Evolutionary conservation across 2,797 vertebrate species (phyloP), one percentile per base, ranked within the genome.

Genomic region (Galaxias olidus): DNA sequence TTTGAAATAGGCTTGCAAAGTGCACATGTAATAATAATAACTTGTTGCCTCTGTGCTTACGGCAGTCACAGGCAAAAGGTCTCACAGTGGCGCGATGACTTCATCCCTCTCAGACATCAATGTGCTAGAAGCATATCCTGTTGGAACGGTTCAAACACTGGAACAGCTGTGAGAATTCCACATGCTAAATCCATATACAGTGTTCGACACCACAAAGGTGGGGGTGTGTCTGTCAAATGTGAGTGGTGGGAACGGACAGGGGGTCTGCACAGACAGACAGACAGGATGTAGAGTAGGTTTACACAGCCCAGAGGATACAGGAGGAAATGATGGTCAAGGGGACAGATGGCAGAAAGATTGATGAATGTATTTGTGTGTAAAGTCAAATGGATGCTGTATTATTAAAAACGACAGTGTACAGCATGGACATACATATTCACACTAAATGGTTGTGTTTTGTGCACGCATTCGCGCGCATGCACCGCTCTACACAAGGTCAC

Each of bases 171-270:
- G 30, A 30, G 30, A 30, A 30, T 30, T 72, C 70, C 73, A 63
- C 0, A 62, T 76, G 76, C 55, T 63, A 1, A 44, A n/a, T 46
- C 55, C 65, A 68, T 66, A 55, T 63, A 42, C 17, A 41, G 43
- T 51, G 57, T 75, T 69, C 81, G 53, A 42, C 63, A 69, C 44
- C 53, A 18, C 61, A 65, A 13, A 1, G 51, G 63, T 12, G 45
- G 67, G 64, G 30, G 30, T 30, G 61, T 52, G 57, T 51, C 15
- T 53, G 63, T 65, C 61, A 59, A 47, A 17, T 65, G 52, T 46
- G 66, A 74, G 67, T 69, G 65, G 72, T 86, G 82, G 82, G 84
- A 86, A 84, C 72, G 47, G 17, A n/a, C 54, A 41, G 40, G 53
- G 63, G 61, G 30, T 18, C 15, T 12, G 30, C 46, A 45, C 54